Evolutionary conservation across 2,113 vertebrate genomes (phyloP), one percentile per base, ranked within the genome.

Genomic region (Mystacornis crossleyi): DNA sequence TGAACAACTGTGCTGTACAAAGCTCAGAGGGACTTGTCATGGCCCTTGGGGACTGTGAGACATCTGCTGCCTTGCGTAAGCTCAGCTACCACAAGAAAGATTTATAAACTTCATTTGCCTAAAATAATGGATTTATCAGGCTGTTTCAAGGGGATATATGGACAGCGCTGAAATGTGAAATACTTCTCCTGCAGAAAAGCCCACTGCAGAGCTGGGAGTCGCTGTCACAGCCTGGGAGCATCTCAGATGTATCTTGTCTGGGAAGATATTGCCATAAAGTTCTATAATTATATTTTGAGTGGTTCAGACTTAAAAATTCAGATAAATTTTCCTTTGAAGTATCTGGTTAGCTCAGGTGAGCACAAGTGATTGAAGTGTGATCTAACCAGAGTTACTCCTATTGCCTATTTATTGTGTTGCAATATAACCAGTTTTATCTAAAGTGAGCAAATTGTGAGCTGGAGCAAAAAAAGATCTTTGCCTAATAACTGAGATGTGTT

Each of bases 61-160:
- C n/a, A 70, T 40, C 11, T 40, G 74, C 57, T 69, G 40, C 75
- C 33, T 48, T 48, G 57, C 1, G 6, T 70, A 26, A 92, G 25
- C 43, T 69, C 58, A 40, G 17, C 42, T 12, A 11, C 31, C 38
- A 40, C 13, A 3, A 50, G 25, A 28, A 26, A 8, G 15, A 36
- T 61, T n/a, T 42, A 9, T 9, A n/a, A 8, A 29, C 55, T 61
- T 45, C 16, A 16, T 64, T 43, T 31, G 10, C 36, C 31, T 42
- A 11, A 55, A 65, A 55, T 6, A 69, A 43, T 0, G 0, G 14
- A 74, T 74, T 26, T 1, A 53, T 54, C 51, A n/a, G 25, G 33
- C n/a, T 67, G 0, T 38, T 84, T 75, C 25, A 21, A 72, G 43
- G 19, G 29, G 34, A 73, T 50, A 26, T 21, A 50, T 23, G 47